Conservation (phyloP, 2,888 invertebrate genomes). For the Allolobophora icterica region DNA sequence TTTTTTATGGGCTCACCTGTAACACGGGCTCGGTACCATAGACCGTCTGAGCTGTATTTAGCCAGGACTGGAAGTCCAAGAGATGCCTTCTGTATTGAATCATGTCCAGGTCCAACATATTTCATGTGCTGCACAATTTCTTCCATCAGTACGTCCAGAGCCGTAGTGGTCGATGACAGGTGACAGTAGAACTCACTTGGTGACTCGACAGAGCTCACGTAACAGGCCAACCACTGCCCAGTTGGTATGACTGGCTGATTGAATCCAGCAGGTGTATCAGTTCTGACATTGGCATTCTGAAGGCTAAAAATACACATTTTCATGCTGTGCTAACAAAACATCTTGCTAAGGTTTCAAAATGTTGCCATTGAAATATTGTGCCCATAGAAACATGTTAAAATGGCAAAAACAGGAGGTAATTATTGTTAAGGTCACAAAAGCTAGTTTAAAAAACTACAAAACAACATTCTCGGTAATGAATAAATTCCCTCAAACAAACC, state of each 20-base stretch:
- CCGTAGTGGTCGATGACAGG: constrained; percentile 44
- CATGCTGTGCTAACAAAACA: neutral
- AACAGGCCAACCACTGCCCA: constrained; percentile 35
- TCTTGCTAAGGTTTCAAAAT: neutral
- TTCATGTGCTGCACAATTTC: constrained; percentile 41
- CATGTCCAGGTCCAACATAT: constrained; percentile 32
- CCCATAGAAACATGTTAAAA: neutral
- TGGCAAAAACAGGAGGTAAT: neutral
- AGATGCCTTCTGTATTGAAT: neutral
- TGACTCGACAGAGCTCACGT: constrained; percentile 38
- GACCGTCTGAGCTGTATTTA: constrained; percentile 54
- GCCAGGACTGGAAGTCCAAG: constrained; percentile 45
- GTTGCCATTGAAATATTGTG: neutral
- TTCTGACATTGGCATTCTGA: neutral
- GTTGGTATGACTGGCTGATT: neutral
- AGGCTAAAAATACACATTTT: neutral
- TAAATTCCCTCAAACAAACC: neutral
- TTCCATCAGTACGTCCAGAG: constrained; percentile 47
- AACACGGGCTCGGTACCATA: constrained; percentile 59
- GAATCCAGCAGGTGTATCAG: constrained; percentile 12
- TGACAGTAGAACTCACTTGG: constrained; percentile 51
- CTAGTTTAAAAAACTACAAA: neutral
- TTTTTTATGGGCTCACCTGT: constrained; percentile 49
- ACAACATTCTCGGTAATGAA: neutral
- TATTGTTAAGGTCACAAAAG: neutral